A percentile compares a stretch with the other conserved stretches of the same genome.
These are phyloP conservation scores for Carcharodon carcharias DNA, from an alignment of 2,797 vertebrate species.

Conservation along the genomic window DNA sequence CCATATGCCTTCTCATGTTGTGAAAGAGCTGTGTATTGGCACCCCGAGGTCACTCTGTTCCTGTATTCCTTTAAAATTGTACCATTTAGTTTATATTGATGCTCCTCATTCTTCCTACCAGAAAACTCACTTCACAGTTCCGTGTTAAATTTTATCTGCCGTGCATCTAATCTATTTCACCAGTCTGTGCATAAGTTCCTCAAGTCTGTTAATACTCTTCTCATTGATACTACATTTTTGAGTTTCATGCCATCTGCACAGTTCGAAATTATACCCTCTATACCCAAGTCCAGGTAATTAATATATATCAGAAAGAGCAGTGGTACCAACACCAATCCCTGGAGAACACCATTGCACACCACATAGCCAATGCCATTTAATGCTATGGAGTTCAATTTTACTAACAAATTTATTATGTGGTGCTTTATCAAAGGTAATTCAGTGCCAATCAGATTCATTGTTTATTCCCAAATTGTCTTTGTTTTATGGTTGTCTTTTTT, in stretches of 20 bases:
- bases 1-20: no score
- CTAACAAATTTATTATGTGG: background rate
- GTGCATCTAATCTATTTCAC: no score
- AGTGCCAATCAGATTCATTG: background rate
- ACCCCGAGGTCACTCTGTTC: no score
- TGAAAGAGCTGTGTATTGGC: no score
- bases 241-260: background rate
- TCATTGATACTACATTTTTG: background rate
- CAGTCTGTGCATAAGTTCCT: no score
- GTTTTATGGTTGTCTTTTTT: background rate
- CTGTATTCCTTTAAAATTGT: no score
- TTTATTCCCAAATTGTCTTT: background rate
- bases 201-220: no score
- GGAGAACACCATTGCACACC: background rate
- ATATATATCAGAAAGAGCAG: background rate
- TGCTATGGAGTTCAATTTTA: background rate
- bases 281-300: background rate
- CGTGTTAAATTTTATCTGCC: no score
- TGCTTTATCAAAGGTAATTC: background rate
- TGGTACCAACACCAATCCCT: background rate
- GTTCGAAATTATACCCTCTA: background rate
- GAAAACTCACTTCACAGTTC: no score
- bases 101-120: no score
- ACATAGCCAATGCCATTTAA: background rate
- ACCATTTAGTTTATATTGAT: no score